These are phyloP conservation scores for Anhinga anhinga DNA, from an alignment of 2,113 vertebrate species.

Conservation along the genomic window DNA sequence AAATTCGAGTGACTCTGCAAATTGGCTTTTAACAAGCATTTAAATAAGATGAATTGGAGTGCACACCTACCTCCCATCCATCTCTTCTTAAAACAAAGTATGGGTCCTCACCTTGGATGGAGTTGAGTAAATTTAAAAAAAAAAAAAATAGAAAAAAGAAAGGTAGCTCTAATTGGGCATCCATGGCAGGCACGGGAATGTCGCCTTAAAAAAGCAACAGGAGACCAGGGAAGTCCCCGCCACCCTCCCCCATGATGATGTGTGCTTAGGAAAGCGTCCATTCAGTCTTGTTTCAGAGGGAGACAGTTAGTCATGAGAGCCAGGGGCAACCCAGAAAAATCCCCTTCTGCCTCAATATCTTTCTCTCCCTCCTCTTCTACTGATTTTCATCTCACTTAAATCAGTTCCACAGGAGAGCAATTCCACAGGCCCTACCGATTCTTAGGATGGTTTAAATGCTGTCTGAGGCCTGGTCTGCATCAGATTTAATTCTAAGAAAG, in stretches of 20 bases:
- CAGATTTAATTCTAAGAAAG: background rate
- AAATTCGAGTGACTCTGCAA: constrained; percentile 6
- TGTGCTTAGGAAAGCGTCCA: background rate
- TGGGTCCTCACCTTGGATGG: background rate
- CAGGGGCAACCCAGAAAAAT: background rate
- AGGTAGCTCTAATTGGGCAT: no score
- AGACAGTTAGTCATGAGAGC: background rate
- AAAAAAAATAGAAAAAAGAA: no score
- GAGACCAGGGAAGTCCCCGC: background rate
- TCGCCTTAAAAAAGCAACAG: background rate
- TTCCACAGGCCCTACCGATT: accelerated
- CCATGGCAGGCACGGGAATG: background rate
- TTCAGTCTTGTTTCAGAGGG: background rate
- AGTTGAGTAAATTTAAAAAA: background rate
- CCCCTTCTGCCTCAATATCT: background rate
- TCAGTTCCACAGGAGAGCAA: background rate
- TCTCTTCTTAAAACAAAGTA: background rate
- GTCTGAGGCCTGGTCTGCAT: background rate
- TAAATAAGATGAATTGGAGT: background rate
- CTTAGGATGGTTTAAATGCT: background rate
- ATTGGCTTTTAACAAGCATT: background rate
- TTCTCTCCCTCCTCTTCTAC: background rate
- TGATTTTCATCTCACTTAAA: background rate
- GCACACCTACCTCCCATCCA: background rate
- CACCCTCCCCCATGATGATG: background rate